Conservation (phyloP, 1,140 invertebrate species). For the Dendroctonus ponderosae region DNA sequence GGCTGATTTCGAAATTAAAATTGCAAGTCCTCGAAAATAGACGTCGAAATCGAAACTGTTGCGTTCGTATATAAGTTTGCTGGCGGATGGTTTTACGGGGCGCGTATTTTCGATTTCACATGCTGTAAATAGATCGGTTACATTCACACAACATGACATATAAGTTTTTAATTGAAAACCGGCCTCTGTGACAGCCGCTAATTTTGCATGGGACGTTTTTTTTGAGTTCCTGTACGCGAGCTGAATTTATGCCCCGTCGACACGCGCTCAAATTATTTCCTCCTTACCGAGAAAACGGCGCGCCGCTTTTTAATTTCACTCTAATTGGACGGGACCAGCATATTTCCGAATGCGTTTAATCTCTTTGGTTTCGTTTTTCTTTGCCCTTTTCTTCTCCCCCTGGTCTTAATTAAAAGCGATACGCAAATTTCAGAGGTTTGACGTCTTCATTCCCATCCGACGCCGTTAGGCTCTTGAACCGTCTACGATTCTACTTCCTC, state of each 20-base stretch:
- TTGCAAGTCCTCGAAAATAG: no score
- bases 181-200: conserved; percentile 35
- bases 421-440: conserved; percentile 17
- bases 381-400: conserved; percentile 5
- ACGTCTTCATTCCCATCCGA: conserved; percentile 13
- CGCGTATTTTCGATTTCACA: no score
- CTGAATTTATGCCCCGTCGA: conserved; percentile 36
- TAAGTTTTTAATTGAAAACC: conserved; percentile 39
- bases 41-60: no score
- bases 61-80: no score
- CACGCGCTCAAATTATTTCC: conserved; percentile 36
- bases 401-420: conserved; percentile 26
- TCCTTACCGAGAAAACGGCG: conserved; percentile 29
- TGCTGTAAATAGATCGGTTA: conserved; percentile 23
- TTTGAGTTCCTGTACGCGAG: conserved; percentile 22
- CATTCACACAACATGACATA: conserved; percentile 30
- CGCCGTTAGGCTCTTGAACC: no score
- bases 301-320: conserved; percentile 28
- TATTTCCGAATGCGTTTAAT: conserved; percentile 37
- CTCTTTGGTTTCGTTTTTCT: conserved; percentile 6
- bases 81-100: neutral
- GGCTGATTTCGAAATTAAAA: no score
- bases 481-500: no score
- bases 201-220: conserved; percentile 38
- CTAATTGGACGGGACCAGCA: conserved; percentile 33